Percentiles rank a stretch among this genome's conserved stretches.
These are phyloP conservation scores for Ectropis crepuscularia DNA, from an alignment of 2,888 invertebrate species.

Conservation along the genomic window DNA sequence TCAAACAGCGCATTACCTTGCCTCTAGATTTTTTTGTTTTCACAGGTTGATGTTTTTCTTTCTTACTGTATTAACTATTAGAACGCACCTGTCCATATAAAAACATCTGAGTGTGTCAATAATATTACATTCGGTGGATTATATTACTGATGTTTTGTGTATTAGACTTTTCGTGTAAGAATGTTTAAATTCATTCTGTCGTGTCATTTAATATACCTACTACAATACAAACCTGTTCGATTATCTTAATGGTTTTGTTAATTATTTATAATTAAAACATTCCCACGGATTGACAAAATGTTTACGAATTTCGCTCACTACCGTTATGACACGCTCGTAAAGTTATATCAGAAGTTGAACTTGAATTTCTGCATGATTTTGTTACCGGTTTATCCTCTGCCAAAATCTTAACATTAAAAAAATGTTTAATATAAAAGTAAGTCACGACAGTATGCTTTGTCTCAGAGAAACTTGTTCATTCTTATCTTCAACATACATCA, in stretches of 20 bases:
- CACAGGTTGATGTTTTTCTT: no score
- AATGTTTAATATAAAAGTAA: constrained; percentile 10
- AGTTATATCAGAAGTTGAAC: constrained; percentile 31
- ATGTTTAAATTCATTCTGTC: not conserved
- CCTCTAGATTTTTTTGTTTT: no score
- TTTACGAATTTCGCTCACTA: constrained; percentile 29
- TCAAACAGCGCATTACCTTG: no score
- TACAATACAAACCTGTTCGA: not conserved
- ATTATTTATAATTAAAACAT: constrained; percentile 37
- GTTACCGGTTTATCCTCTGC: constrained; percentile 34
- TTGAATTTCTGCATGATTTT: constrained; percentile 25
- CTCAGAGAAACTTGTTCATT: constrained; percentile 6
- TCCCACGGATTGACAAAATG: constrained; percentile 36
- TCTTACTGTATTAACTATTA: no score
- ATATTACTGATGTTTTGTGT: no score
- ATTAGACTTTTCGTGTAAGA: no score
- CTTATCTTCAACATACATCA: constrained; percentile 14
- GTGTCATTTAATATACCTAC: not conserved
- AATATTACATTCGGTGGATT: no score
- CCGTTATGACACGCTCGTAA: constrained; percentile 34
- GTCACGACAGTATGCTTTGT: constrained; percentile 6
- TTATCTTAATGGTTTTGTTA: constrained; percentile 9
- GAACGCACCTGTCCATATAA: no score
- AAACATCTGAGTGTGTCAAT: no score
- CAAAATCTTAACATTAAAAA: constrained; percentile 15